phyloP scores from a whole-genome alignment of 2,888 invertebrate species.

The Trichogramma dendrolimi region DNA sequence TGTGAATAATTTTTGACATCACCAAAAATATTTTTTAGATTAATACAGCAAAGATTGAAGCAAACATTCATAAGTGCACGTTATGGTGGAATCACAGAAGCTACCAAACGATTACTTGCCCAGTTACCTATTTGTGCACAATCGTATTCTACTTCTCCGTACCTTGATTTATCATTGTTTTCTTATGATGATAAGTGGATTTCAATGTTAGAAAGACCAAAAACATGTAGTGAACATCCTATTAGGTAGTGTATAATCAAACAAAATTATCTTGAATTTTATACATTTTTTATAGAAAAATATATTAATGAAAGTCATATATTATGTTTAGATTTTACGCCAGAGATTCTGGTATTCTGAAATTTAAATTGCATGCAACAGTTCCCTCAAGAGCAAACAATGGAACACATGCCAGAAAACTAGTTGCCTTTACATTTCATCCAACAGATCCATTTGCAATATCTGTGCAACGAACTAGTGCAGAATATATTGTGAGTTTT shows the following conservation, averaged over 20 bases:
- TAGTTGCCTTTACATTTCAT: slow-evolving; percentile 94
- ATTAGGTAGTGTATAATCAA: slow-evolving; percentile 63
- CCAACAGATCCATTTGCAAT: slow-evolving; percentile 95
- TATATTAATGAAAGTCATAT: too few species aligned
- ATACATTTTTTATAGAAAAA: neutral
- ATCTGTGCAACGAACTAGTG: slow-evolving; percentile 83
- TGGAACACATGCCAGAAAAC: slow-evolving; percentile 63
- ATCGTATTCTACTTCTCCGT: slow-evolving; percentile 88
- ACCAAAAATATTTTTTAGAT: slow-evolving; percentile 40
- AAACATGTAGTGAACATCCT: slow-evolving; percentile 87
- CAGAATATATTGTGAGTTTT: slow-evolving; percentile 92
- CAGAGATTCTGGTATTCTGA: slow-evolving; percentile 71
- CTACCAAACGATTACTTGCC: slow-evolving; percentile 81
- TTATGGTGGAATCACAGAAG: slow-evolving; percentile 85
- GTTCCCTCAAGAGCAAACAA: slow-evolving; percentile 61
- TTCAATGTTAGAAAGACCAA: slow-evolving; percentile 91
- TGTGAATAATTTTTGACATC: slow-evolving; percentile 7
- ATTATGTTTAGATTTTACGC: slow-evolving; percentile 70
- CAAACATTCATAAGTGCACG: slow-evolving; percentile 86
- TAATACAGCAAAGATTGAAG: slow-evolving; percentile 71
- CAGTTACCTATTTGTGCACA: slow-evolving; percentile 93
- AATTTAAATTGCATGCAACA: slow-evolving; percentile 74
- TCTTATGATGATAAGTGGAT: slow-evolving; percentile 96
- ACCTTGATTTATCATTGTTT: slow-evolving; percentile 85
- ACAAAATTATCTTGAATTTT: neutral